Conservation (phyloP, 2,113 vertebrate genomes). For the Narcine bancroftii region DNA sequence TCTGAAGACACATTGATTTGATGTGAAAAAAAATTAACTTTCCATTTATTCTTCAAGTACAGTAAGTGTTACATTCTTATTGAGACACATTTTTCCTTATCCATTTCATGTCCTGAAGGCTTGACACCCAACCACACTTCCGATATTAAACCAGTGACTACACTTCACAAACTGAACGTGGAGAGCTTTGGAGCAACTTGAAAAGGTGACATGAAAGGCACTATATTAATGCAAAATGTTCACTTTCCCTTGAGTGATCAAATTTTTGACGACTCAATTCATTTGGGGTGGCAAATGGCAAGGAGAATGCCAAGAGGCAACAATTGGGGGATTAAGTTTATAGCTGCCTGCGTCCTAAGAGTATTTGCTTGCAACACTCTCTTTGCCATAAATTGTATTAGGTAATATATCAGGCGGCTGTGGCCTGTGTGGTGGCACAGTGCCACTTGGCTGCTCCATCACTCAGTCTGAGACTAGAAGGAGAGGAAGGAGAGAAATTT, state of each 20-base stretch:
- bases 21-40: neutral
- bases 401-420: conserved; percentile 19
- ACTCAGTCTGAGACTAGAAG: neutral
- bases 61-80: neutral
- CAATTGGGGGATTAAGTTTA: conserved; percentile 23
- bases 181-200: too few relatives aligned
- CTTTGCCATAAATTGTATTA: conserved; percentile 1
- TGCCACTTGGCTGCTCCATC: conserved; percentile 12
- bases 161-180: too few relatives aligned
- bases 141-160: too few relatives aligned
- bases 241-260: neutral
- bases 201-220: too few relatives aligned
- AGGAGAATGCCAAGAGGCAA: neutral
- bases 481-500: neutral
- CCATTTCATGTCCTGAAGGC: neutral
- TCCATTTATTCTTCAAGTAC: neutral
- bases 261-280: neutral
- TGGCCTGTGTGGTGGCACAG: conserved; percentile 16
- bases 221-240: too few relatives aligned
- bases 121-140: neutral
- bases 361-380: conserved; percentile 26
- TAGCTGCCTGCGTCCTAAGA: neutral
- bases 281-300: neutral
- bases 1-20: neutral
- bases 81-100: neutral